These are phyloP conservation scores for Myrmophylax atrothorax DNA, from an alignment of 2,113 vertebrate species.

Conservation along the genomic window DNA sequence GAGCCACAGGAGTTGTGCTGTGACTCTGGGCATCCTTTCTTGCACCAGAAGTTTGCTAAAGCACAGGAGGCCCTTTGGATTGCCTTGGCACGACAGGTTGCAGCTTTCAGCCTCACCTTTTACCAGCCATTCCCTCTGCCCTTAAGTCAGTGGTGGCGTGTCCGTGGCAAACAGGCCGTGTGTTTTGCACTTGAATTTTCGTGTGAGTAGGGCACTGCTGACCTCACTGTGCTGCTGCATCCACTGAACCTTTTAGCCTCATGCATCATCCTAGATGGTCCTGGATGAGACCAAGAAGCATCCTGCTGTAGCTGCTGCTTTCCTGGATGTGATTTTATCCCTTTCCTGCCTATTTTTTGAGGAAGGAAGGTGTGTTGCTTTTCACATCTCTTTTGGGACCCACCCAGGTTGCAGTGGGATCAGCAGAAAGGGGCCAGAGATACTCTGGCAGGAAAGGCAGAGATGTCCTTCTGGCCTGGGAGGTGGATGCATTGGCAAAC, in stretches of 20 bases:
- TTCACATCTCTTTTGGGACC: not conserved
- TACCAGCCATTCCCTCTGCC: not conserved
- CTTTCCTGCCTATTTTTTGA: not conserved
- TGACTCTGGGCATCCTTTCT: not conserved
- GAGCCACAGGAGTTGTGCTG: accelerated
- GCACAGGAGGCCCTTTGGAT: accelerated
- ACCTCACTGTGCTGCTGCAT: not conserved
- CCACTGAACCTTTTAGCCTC: not conserved
- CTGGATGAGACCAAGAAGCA: not conserved
- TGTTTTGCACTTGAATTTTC: not conserved
- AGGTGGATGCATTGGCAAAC: accelerated
- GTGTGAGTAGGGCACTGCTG: accelerated
- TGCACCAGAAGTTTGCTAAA: not conserved
- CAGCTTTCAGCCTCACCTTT: not conserved
- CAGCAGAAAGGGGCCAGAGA: not conserved
- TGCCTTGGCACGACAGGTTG: not conserved
- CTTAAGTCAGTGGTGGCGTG: accelerated
- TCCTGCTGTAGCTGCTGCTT: not conserved
- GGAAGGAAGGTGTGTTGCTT: accelerated
- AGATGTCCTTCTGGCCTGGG: not conserved
- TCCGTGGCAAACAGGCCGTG: accelerated
- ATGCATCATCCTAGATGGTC: not conserved
- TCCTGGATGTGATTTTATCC: not conserved
- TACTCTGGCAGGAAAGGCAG: not conserved
- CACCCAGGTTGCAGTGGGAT: not conserved